phyloP scores from a whole-genome alignment of 2,888 invertebrate species.

The Idaea straminata region DNA sequence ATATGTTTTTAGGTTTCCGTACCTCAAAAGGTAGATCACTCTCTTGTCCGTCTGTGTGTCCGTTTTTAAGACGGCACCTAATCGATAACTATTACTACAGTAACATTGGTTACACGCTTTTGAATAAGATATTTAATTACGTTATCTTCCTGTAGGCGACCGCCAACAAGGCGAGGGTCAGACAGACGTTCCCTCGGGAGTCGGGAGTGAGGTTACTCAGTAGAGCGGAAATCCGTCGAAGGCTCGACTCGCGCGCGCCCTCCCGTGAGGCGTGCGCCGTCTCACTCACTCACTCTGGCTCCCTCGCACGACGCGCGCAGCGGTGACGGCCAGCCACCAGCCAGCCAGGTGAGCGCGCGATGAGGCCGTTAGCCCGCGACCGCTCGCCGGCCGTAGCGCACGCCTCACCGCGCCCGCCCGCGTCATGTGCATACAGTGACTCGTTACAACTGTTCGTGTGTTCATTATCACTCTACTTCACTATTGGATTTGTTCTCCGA shows the following conservation, averaged over 20 bases:
- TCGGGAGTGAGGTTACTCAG: constrained; percentile 38
- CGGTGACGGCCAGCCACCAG: constrained; percentile 39
- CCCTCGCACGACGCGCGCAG: constrained; percentile 33
- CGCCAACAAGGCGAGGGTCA: constrained; percentile 47
- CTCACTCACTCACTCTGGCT: constrained; percentile 50
- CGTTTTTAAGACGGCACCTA: background rate
- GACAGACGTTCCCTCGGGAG: constrained; percentile 38
- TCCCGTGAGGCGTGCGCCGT: constrained; percentile 26
- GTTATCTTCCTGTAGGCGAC: background rate
- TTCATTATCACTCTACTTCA: constrained; percentile 16
- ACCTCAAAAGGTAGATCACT: no score
- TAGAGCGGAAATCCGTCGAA: constrained; percentile 66
- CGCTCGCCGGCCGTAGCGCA: constrained; percentile 53
- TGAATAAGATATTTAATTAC: background rate
- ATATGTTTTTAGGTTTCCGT: no score
- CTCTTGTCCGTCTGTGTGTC: no score
- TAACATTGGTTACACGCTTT: background rate
- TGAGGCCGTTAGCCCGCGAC: constrained; percentile 70
- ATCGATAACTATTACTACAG: background rate
- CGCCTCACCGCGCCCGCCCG: constrained; percentile 36
- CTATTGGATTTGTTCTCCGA: constrained; percentile 26
- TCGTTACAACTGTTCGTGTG: constrained; percentile 9
- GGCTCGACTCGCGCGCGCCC: constrained; percentile 12
- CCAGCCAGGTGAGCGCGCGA: constrained; percentile 48
- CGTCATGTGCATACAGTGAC: background rate